These are phyloP conservation scores for Sphenodon punctatus DNA, from an alignment of 2,797 vertebrate genomes.

Conservation along the genomic window DNA sequence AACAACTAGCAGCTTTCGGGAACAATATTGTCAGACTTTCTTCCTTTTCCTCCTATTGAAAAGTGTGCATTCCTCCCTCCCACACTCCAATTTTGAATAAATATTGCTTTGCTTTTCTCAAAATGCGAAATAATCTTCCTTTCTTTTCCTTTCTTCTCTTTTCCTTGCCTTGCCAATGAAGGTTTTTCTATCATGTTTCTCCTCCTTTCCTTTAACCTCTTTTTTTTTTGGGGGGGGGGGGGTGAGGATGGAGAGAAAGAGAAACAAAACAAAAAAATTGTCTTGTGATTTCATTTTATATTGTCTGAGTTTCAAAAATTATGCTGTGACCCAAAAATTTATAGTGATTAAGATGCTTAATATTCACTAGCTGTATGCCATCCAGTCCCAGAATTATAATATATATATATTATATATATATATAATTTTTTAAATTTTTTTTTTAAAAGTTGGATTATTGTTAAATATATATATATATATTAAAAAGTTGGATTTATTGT, in stretches of 20 bases:
- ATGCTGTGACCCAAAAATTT: background rate
- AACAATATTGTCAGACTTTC: too few species aligned
- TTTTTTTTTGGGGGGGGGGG: background rate
- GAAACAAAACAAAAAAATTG: background rate
- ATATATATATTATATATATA: background rate
- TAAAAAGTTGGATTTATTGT: background rate
- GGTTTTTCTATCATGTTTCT: too few species aligned
- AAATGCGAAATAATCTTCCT: too few species aligned
- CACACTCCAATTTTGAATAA: too few species aligned
- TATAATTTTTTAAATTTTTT: background rate
- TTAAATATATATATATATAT: background rate
- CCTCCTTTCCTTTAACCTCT: too few species aligned
- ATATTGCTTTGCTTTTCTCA: too few species aligned
- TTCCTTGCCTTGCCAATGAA: too few species aligned
- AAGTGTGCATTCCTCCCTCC: too few species aligned
- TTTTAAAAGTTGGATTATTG: too few species aligned
- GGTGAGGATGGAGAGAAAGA: background rate
- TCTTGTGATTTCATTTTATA: background rate
- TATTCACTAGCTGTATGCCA: background rate
- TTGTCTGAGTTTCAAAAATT: background rate
- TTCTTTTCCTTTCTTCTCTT: too few species aligned
- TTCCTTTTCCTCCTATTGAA: too few species aligned
- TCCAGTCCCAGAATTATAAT: background rate
- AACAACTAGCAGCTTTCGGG: too few species aligned
- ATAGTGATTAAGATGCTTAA: background rate